Percentiles rank a stretch among this genome's conserved stretches.
These are phyloP conservation scores for Notamacropus eugenii DNA, from an alignment of 2,797 vertebrate genomes.

Conservation along the genomic window DNA sequence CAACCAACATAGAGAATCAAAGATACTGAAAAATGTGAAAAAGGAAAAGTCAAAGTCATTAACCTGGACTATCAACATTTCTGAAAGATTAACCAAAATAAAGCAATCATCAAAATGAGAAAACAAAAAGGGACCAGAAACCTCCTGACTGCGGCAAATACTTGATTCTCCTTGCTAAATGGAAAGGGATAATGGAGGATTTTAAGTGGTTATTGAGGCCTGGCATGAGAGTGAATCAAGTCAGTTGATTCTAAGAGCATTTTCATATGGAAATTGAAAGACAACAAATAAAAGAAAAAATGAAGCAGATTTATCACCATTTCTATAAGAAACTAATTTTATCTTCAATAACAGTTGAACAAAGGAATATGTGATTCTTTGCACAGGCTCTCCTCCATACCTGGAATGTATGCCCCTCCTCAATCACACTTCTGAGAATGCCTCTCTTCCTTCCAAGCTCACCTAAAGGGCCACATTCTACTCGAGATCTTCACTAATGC, in stretches of 20 bases:
- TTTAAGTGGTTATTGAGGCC: not conserved
- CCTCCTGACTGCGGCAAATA: not conserved
- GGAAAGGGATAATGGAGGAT: not conserved
- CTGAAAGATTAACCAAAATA: not conserved
- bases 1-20: not conserved
- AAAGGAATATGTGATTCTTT: not conserved
- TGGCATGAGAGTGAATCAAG: not conserved
- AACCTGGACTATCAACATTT: not conserved
- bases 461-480: not conserved
- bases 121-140: not conserved
- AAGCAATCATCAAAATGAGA: not conserved
- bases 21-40: not conserved
- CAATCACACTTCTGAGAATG: not conserved
- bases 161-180: not conserved
- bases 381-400: not conserved
- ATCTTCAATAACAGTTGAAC: not conserved
- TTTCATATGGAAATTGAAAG: not conserved
- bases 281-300: not conserved
- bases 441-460: not conserved
- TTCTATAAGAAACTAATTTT: not conserved
- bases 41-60: not conserved
- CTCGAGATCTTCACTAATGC: not conserved
- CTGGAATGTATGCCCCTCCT: not conserved
- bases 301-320: not conserved
- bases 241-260: not conserved